Conservation (phyloP, 2,888 invertebrate genomes). For the Drosophila trichaetosa region DNA sequence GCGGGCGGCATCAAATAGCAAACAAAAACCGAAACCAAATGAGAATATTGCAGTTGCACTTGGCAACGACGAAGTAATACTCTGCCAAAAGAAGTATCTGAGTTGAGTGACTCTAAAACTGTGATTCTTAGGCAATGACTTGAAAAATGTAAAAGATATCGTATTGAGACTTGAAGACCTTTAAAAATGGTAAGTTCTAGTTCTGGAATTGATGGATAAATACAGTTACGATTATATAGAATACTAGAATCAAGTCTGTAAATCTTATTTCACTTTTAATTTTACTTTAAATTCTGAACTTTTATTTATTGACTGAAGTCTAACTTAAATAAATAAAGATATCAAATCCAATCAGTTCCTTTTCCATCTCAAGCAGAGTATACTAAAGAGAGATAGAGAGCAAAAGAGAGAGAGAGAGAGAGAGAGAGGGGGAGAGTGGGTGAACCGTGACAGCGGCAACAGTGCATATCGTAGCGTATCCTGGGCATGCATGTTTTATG, state of each 20-base stretch:
- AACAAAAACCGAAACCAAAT: constrained; percentile 5
- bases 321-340: neutral
- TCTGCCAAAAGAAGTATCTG: neutral
- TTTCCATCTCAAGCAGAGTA: neutral
- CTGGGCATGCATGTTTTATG: constrained; percentile 71
- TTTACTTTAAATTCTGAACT: neutral
- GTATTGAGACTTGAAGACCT: neutral
- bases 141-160: neutral
- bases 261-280: neutral
- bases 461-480: constrained; percentile 60
- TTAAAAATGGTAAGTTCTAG: neutral
- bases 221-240: neutral
- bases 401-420: neutral
- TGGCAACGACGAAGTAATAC: neutral
- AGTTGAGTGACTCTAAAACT: neutral
- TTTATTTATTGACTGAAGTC: neutral
- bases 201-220: neutral
- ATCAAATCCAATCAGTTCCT: neutral
- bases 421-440: neutral
- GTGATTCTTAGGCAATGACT: neutral
- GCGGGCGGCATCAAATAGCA: constrained; percentile 53
- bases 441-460: constrained; percentile 44
- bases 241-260: neutral
- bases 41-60: neutral
- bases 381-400: neutral